Evolutionary conservation across 2,797 vertebrate species (phyloP).

Genomic region (Pseudotriccus pelzelni): DNA sequence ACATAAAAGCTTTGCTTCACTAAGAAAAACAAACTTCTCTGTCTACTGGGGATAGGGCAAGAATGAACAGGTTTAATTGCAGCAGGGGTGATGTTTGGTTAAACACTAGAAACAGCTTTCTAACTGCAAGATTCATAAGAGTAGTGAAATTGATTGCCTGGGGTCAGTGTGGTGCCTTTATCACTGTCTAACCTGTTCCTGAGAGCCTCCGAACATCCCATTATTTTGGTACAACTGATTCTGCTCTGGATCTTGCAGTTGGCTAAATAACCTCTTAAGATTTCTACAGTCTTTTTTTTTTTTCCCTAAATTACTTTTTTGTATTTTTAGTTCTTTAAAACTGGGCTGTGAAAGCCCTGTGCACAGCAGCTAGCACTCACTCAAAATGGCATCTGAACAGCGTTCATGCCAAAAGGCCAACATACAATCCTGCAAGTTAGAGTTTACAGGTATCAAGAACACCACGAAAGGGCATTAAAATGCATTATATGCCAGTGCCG

Average conservation of each 20-base stretch:
- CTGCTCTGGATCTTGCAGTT: not conserved
- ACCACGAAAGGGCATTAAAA: not conserved
- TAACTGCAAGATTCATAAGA: not conserved
- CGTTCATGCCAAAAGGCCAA: not conserved
- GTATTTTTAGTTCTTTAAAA: not conserved
- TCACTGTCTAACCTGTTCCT: not conserved
- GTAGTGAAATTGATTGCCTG: slow-evolving; percentile 29
- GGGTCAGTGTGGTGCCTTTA: not conserved
- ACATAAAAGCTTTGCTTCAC: not conserved
- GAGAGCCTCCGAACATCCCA: not conserved
- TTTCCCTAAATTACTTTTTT: not conserved
- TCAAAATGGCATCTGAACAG: not conserved
- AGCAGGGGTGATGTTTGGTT: not conserved
- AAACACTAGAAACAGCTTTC: not conserved
- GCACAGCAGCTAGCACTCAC: not conserved
- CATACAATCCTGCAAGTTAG: not conserved
- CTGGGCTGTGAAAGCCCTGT: not conserved
- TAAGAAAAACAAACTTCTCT: not conserved
- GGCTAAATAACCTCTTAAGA: not conserved
- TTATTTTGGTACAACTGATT: slow-evolving; percentile 4
- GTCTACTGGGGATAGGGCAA: not conserved
- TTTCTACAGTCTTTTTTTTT: not conserved
- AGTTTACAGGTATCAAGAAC: not conserved
- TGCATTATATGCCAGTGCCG: not conserved
- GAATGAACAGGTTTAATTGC: slow-evolving; percentile 29